Evolutionary conservation across 2,888 invertebrate genomes (phyloP).

Genomic region (Lissonota sp.): DNA sequence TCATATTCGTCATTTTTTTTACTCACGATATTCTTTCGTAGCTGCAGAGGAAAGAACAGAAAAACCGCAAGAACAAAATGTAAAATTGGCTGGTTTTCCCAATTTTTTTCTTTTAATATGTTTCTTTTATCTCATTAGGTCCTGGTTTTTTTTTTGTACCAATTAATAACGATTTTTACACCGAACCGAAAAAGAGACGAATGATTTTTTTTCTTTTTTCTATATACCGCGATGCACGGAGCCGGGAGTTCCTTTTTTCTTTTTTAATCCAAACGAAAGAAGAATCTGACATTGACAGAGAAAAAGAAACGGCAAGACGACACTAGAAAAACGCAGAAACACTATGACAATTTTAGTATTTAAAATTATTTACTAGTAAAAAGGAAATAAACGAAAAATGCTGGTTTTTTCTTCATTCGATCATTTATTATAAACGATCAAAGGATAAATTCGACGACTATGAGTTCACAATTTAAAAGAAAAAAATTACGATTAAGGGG

Average conservation of each 20-base stretch:
- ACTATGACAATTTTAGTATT: constrained; percentile 46
- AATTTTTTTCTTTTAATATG: background rate
- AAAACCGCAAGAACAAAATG: constrained; percentile 26
- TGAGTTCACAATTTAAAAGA: constrained; percentile 14
- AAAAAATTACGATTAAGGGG: constrained; percentile 3
- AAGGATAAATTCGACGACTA: constrained; percentile 29
- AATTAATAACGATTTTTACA: background rate
- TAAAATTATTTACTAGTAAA: constrained; percentile 34
- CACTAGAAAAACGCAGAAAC: constrained; percentile 25
- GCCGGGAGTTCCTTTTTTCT: constrained; percentile 45
- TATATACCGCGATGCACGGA: constrained; percentile 23
- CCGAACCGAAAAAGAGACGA: constrained; percentile 30
- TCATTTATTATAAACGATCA: constrained; percentile 26
- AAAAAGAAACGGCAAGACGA: constrained; percentile 4
- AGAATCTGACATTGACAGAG: constrained; percentile 5
- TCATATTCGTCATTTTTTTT: constrained; percentile 1
- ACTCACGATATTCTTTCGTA: constrained; percentile 30
- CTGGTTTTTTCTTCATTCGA: constrained; percentile 17
- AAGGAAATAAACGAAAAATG: constrained; percentile 1
- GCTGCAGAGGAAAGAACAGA: background rate
- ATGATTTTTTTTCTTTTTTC: constrained; percentile 37
- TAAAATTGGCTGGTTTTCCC: constrained; percentile 9
- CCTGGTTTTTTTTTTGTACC: background rate
- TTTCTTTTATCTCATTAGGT: constrained; percentile 5
- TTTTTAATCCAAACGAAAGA: constrained; percentile 34